phyloP scores from a whole-genome alignment of 1,140 invertebrate species.

The Drosophila oshimai region DNA sequence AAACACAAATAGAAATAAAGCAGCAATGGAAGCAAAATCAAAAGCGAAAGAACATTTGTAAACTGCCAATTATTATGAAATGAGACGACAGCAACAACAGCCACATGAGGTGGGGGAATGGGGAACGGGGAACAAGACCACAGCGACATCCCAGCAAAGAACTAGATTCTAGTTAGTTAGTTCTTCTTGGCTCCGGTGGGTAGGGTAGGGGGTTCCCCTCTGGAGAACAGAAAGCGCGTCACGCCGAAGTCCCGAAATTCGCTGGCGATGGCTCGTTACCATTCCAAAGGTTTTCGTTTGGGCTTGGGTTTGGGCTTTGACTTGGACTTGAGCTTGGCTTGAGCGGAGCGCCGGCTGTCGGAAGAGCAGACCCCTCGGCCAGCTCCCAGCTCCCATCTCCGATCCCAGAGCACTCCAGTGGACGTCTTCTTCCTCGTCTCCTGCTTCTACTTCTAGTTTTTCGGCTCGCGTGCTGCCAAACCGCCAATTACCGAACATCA shows the following conservation, averaged over 20 bases:
- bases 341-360: slow-evolving; percentile 59
- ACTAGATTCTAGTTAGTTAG: slow-evolving; percentile 49
- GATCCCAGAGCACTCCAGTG: slow-evolving; percentile 9
- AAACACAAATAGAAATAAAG: slow-evolving; percentile 1
- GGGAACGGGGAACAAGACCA: slow-evolving; percentile 6
- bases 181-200: not conserved
- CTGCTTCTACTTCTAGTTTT: slow-evolving; percentile 10
- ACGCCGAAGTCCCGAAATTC: slow-evolving; percentile 62
- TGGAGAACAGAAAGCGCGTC: slow-evolving; percentile 64
- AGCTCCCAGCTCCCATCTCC: not conserved
- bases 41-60: slow-evolving; percentile 74
- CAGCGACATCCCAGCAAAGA: slow-evolving; percentile 59
- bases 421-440: slow-evolving; percentile 6
- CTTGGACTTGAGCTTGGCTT: slow-evolving; percentile 5
- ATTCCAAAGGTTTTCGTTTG: slow-evolving; percentile 54
- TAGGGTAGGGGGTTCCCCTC: not conserved
- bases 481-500: slow-evolving; percentile 80
- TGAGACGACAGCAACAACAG: slow-evolving; percentile 56
- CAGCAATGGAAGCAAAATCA: slow-evolving; percentile 59
- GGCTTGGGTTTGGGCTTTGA: not conserved
- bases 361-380: slow-evolving; percentile 40
- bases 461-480: slow-evolving; percentile 77
- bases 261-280: slow-evolving; percentile 60
- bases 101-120: slow-evolving; percentile 8
- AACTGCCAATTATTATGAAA: slow-evolving; percentile 81